Base-by-base conservation (phyloP, 2,113 vertebrate genomes). In the Gracilinanus agilis region DNA sequence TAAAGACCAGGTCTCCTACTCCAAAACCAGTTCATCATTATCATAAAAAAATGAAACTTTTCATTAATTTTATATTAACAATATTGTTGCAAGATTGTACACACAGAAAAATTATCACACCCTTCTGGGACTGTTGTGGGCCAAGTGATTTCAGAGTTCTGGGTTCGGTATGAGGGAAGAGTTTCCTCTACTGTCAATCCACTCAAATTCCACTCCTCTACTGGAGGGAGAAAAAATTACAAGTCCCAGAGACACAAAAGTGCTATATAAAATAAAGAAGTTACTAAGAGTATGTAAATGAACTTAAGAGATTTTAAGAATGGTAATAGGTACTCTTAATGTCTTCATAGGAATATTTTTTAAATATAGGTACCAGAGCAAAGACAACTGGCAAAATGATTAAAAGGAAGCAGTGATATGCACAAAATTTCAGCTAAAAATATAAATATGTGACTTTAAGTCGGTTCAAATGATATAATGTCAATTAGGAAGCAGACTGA, bases 401-500 rank as follows among this genome's bases (percentile, higher is more conserved):
- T 94, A 88, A 92, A 92, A 93, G 94, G 11, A 29, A 92, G 67
- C 44, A 89, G 44, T 55, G 61, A 7, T 75, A 34, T 55, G 11
- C 25, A 93, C n/a, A 94, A 95, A 95, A 92, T 94, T 90, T 95
- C 40, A 90, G 44, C 89, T 93, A 93, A 34, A 61, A 91, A 94
- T 55, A 90, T 0, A 61, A 40, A 93, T 2, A 83, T 90, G 19
- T 90, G 27, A 49, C 93, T 94, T 29, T 55, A 91, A 61, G 55
- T 83, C 40, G 67, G n/a, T 83, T 19, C 34, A 83, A 40, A 83
- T 29, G 16, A n/a, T 49, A n/a, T 90, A 90, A 89, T 93, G 90
- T 94, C 94, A 58, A 89, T 88, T 89, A 40, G 54, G 34, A 93
- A n/a, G 91, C 67, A 95, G 24, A n/a, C 9, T 95, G 55, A 91